phyloP scores from a whole-genome alignment of 2,797 vertebrate genomes.

The Cyprinella venusta region DNA sequence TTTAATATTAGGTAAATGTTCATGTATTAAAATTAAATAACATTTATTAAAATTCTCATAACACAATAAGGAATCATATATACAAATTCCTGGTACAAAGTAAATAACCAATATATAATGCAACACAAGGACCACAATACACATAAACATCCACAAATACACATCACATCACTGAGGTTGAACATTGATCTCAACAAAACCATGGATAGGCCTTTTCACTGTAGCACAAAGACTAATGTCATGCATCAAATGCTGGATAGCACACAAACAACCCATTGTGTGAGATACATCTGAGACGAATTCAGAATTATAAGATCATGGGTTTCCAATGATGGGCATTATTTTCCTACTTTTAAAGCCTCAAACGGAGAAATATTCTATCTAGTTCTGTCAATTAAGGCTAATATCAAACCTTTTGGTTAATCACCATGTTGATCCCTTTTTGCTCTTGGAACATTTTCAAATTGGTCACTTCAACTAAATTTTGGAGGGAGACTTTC shows the following conservation, averaged over 20 bases:
- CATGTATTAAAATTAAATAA: conserved; percentile 5
- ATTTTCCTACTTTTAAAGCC: background rate
- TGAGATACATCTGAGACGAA: conserved; percentile 4
- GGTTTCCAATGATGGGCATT: background rate
- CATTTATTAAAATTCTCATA: conserved; percentile 28
- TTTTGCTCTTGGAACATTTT: background rate
- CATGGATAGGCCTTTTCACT: conserved; percentile 25
- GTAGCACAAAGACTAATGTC: conserved; percentile 41
- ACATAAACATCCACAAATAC: conserved; percentile 47
- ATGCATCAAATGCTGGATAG: conserved; percentile 12
- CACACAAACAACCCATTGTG: conserved; percentile 24
- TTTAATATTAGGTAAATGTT: conserved; percentile 44
- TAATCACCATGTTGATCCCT: background rate
- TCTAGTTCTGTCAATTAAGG: background rate
- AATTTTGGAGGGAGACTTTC: conserved; percentile 17
- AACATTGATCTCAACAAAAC: conserved; percentile 27
- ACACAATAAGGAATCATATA: conserved; percentile 42
- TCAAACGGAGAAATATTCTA: background rate
- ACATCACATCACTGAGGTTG: conserved; percentile 18
- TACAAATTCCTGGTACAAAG: conserved; percentile 40
- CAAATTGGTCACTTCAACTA: background rate
- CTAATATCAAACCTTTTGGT: background rate
- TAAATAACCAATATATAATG: conserved; percentile 52
- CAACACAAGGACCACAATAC: conserved; percentile 43
- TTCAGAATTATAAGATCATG: conserved; percentile 3